Conservation (phyloP, 2,113 vertebrate genomes). For the Muntiacus reevesi region DNA sequence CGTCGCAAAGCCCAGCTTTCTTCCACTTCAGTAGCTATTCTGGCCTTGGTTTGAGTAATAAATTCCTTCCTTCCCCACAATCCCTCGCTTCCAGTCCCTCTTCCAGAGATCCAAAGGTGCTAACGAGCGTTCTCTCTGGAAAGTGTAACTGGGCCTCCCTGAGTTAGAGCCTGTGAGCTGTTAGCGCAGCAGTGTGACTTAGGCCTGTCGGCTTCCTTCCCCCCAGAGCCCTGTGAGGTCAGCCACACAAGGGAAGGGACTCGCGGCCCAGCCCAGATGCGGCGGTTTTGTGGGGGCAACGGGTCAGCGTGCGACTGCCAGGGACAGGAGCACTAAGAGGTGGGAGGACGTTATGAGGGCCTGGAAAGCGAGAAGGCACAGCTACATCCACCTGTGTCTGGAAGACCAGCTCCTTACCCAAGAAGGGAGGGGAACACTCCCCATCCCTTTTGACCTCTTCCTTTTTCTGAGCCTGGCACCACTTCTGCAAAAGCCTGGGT, state of each 20-base stretch:
- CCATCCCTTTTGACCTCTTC: neutral
- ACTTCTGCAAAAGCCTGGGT: neutral
- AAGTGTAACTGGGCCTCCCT: neutral
- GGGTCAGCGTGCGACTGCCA: neutral
- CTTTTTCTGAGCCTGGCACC: neutral
- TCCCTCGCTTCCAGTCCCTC: neutral
- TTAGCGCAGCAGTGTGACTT: neutral
- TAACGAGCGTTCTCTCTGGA: neutral
- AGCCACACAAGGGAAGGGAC: neutral
- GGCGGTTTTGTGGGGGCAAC: neutral
- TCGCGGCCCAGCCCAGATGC: too few relatives aligned
- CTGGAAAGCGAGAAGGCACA: neutral
- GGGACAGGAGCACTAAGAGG: neutral
- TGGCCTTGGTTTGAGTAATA: neutral
- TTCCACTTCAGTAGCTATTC: neutral
- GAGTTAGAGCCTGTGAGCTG: neutral
- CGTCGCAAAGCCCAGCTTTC: fast-evolving
- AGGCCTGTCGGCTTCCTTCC: neutral
- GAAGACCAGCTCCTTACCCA: neutral
- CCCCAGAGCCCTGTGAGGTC: neutral
- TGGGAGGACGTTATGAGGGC: neutral
- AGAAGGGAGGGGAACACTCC: neutral
- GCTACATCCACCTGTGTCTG: neutral
- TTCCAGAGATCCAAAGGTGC: neutral
- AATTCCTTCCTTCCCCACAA: neutral